Evolutionary conservation across 2,113 vertebrate genomes (phyloP).

Genomic region (Thamnaconus septentrionalis): DNA sequence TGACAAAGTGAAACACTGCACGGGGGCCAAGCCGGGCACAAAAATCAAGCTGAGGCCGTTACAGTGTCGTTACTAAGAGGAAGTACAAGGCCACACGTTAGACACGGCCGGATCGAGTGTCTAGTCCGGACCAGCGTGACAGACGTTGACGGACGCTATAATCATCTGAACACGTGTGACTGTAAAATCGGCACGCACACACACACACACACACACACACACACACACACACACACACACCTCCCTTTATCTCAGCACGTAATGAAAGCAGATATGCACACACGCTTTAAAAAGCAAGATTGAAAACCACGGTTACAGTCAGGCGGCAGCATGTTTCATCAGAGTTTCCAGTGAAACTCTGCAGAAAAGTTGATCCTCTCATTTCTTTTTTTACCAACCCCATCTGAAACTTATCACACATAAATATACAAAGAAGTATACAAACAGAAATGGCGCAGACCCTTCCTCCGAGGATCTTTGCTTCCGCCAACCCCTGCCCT

Average conservation of each 20-base stretch:
- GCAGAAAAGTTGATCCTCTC: too few species aligned
- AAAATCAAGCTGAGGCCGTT: constrained; percentile 64
- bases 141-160: too few species aligned
- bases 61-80: constrained; percentile 40
- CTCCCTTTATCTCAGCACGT: not conserved
- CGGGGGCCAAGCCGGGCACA: constrained; percentile 36
- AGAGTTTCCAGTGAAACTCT: constrained; percentile 10
- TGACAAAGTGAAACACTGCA: constrained; percentile 29
- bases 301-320: constrained; percentile 8
- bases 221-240: too few species aligned
- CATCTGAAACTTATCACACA: too few species aligned
- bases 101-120: not conserved
- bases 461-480: too few species aligned
- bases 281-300: constrained; percentile 6
- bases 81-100: constrained; percentile 22
- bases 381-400: too few species aligned
- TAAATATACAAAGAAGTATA: too few species aligned
- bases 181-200: constrained; percentile 7
- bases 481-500: too few species aligned
- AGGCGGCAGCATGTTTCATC: constrained; percentile 60
- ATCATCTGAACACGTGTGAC: not conserved
- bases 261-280: not conserved
- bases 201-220: not conserved
- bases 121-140: not conserved
- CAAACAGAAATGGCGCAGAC: too few species aligned